Conservation (phyloP, 2,113 vertebrate species). For the Cyprinodon variegatus region DNA sequence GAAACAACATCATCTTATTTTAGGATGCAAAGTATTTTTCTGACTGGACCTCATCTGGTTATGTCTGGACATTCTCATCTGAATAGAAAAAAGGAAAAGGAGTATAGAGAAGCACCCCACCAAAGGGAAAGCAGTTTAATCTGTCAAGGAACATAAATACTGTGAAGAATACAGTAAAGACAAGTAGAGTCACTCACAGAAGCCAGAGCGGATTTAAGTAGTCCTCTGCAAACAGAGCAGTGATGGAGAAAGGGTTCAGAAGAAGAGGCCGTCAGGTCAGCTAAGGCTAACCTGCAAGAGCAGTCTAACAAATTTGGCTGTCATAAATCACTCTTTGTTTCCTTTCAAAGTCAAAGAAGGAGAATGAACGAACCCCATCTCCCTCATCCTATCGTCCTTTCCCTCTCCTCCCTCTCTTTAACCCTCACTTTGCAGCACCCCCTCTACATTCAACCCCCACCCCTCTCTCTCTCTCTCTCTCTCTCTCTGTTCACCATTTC, state of each 20-base stretch:
- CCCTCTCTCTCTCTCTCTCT: slow-evolving; percentile 6
- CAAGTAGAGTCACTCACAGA: slow-evolving; percentile 59
- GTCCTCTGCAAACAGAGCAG: slow-evolving; percentile 30
- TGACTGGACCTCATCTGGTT: neutral
- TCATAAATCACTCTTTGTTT: slow-evolving; percentile 76
- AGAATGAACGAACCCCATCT: slow-evolving; percentile 63
- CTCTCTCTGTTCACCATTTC: slow-evolving; percentile 21
- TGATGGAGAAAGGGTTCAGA: slow-evolving; percentile 18
- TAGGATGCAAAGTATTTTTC: slow-evolving; percentile 1
- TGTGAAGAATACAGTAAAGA: neutral
- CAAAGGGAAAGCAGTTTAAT: slow-evolving; percentile 12
- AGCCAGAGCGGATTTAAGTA: slow-evolving; percentile 27
- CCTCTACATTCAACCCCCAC: slow-evolving; percentile 37
- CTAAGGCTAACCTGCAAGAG: slow-evolving; percentile 32
- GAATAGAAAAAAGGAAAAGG: slow-evolving; percentile 3
- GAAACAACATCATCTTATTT: slow-evolving; percentile 6
- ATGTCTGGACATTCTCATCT: neutral
- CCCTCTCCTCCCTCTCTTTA: slow-evolving; percentile 57
- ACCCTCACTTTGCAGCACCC: slow-evolving; percentile 19
- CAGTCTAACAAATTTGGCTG: slow-evolving; percentile 40
- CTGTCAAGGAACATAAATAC: neutral
- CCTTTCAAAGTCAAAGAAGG: slow-evolving; percentile 55
- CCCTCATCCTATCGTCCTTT: slow-evolving; percentile 56
- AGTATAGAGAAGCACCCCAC: slow-evolving; percentile 4
- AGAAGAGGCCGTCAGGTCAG: slow-evolving; percentile 31